phyloP scores from a whole-genome alignment of 1,140 invertebrate genomes.

The Drosophila lowei region DNA sequence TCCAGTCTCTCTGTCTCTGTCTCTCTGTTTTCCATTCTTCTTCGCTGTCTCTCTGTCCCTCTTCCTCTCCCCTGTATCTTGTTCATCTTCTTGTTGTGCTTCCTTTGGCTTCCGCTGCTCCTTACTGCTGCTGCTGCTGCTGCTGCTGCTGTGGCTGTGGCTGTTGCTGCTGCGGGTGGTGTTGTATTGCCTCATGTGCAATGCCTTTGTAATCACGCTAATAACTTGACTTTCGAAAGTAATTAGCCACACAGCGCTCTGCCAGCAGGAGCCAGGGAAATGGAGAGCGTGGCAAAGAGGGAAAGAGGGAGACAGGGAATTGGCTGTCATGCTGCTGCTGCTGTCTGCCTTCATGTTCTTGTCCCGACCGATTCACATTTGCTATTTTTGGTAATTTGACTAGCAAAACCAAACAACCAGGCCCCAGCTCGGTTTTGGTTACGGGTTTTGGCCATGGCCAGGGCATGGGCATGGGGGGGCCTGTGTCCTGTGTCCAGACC shows the following conservation, averaged over 20 bases:
- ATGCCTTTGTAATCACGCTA: slow-evolving; percentile 81
- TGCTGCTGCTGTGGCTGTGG: slow-evolving; percentile 27
- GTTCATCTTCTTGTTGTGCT: slow-evolving; percentile 23
- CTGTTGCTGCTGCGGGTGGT: slow-evolving; percentile 24
- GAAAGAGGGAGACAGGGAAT: neutral
- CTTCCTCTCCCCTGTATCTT: slow-evolving; percentile 10
- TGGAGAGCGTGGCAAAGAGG: neutral
- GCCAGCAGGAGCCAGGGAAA: neutral
- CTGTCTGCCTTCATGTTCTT: slow-evolving; percentile 4
- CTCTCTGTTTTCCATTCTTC: no score
- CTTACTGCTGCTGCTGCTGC: slow-evolving; percentile 31
- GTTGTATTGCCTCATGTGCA: slow-evolving; percentile 55
- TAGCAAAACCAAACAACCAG: slow-evolving; percentile 52
- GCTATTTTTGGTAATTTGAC: slow-evolving; percentile 73
- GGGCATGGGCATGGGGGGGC: no score
- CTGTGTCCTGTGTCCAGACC: neutral
- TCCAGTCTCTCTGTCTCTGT: neutral
- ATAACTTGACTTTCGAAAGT: slow-evolving; percentile 81
- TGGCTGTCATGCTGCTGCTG: slow-evolving; percentile 58
- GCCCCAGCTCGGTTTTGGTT: slow-evolving; percentile 32
- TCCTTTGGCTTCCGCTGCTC: slow-evolving; percentile 29
- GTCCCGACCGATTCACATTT: slow-evolving; percentile 36
- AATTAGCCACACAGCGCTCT: slow-evolving; percentile 79
- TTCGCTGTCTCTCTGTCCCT: neutral
- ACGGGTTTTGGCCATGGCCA: slow-evolving; percentile 24